Evolutionary conservation across 2,113 vertebrate genomes (phyloP).

Genomic region (Dicaeum eximium): DNA sequence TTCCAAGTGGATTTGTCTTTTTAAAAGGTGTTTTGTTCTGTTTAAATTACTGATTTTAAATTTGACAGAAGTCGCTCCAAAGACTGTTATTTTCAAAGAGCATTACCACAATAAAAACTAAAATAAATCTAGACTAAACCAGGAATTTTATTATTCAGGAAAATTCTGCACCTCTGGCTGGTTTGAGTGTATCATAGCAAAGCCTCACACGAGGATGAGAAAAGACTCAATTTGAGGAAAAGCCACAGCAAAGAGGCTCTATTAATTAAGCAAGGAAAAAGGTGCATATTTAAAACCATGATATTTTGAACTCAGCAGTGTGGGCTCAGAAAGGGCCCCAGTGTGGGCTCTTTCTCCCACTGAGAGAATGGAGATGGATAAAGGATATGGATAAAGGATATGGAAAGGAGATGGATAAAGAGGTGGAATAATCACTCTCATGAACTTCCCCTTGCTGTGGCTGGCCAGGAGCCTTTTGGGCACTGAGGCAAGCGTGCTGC

Average conservation of each 20-base stretch:
- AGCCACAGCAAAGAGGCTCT: not conserved
- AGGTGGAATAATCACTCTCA: not conserved
- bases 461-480: not conserved
- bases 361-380: not conserved
- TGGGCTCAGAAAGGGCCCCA: not conserved
- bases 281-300: not conserved
- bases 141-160: not conserved
- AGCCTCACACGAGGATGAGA: not conserved
- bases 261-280: not conserved
- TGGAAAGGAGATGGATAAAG: not conserved
- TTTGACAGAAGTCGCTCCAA: not conserved
- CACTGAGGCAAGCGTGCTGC: not conserved
- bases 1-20: not conserved
- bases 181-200: not conserved
- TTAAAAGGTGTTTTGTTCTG: not conserved
- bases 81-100: not conserved
- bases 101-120: not conserved
- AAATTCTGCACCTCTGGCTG: not conserved
- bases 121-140: not conserved
- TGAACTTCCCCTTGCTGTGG: not conserved
- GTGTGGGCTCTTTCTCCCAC: fast-evolving
- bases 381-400: too few species aligned
- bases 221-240: not conserved
- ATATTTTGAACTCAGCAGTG: not conserved
- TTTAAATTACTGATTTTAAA: not conserved